Percentiles rank a stretch among this genome's conserved stretches.
Evolutionary conservation across 1,140 invertebrate genomes (phyloP).

Genomic region (Drosophila albomicans): DNA sequence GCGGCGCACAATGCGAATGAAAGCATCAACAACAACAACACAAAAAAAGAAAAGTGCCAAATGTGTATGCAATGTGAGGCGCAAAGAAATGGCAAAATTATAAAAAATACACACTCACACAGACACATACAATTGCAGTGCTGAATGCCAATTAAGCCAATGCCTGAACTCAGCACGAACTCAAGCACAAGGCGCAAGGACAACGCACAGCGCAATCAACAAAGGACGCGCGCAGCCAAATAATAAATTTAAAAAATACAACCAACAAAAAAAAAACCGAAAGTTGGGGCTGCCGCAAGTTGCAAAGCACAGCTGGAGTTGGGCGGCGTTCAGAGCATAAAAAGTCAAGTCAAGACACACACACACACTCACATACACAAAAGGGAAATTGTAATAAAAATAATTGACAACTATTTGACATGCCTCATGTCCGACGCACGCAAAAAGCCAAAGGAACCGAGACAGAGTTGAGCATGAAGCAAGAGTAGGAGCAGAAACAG

Average conservation of each 20-base stretch:
- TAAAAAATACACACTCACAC: slow-evolving; percentile 55
- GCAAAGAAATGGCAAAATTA: slow-evolving; percentile 77
- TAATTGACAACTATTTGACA: slow-evolving; percentile 84
- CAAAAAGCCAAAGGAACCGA: slow-evolving; percentile 59
- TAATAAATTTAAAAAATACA: slow-evolving; percentile 73
- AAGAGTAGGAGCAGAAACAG: background rate
- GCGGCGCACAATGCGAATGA: slow-evolving; percentile 77
- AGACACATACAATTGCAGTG: slow-evolving; percentile 30
- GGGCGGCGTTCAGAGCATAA: slow-evolving; percentile 26
- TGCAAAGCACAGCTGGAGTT: too few relatives aligned
- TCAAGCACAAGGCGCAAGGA: slow-evolving; percentile 29
- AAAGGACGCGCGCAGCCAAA: slow-evolving; percentile 73
- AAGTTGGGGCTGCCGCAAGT: background rate
- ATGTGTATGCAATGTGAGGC: slow-evolving; percentile 66
- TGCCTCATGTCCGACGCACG: slow-evolving; percentile 78
- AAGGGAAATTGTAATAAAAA: slow-evolving; percentile 81
- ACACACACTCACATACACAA: slow-evolving; percentile 39
- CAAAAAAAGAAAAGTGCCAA: slow-evolving; percentile 69
- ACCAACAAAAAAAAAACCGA: slow-evolving; percentile 9
- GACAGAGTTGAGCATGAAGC: slow-evolving; percentile 2
- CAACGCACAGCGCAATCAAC: slow-evolving; percentile 66
- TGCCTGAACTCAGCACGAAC: slow-evolving; percentile 63
- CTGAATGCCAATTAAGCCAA: slow-evolving; percentile 80
- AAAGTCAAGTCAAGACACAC: slow-evolving; percentile 37
- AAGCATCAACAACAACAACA: slow-evolving; percentile 30